Percentiles rank a stretch among this genome's conserved stretches.
Conservation (phyloP, 2,888 invertebrate genomes). For the Taenaris catops region DNA sequence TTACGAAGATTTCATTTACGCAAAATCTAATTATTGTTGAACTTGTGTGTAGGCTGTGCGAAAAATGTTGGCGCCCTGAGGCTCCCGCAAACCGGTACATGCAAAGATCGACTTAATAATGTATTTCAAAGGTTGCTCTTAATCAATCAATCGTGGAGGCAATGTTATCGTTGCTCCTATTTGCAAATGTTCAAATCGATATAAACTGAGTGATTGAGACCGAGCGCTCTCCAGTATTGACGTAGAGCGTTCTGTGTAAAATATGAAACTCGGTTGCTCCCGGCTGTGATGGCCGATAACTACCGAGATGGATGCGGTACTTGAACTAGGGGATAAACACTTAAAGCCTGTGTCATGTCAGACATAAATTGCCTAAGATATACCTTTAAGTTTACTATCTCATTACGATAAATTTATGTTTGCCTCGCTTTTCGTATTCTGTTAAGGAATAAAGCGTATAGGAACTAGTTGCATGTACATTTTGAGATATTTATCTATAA, state of each 20-base stretch:
- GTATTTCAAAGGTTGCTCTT: constrained; percentile 7
- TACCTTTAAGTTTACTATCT: constrained; percentile 24
- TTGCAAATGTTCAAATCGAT: constrained; percentile 62
- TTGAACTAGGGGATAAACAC: constrained; percentile 26
- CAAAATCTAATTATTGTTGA: too few species aligned
- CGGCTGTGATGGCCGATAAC: constrained; percentile 25
- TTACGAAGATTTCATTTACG: too few species aligned
- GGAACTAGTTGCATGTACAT: constrained; percentile 3
- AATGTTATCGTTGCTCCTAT: constrained; percentile 54
- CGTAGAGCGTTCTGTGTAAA: constrained; percentile 76
- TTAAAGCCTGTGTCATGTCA: constrained; percentile 22
- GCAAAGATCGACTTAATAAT: not conserved
- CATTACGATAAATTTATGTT: constrained; percentile 24
- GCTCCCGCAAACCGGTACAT: not conserved
- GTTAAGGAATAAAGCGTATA: constrained; percentile 12
- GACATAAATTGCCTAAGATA: constrained; percentile 24
- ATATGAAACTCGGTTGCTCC: constrained; percentile 61
- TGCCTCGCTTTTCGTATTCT: constrained; percentile 7
- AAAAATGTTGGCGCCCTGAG: too few species aligned
- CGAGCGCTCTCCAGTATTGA: constrained; percentile 54
- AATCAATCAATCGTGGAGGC: constrained; percentile 25
- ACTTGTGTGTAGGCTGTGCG: too few species aligned
- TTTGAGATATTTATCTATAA: too few species aligned
- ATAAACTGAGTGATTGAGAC: constrained; percentile 67
- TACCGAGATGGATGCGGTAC: constrained; percentile 48